Conservation (phyloP, 2,113 vertebrate species). For the Brachypteracias leptosomus region DNA sequence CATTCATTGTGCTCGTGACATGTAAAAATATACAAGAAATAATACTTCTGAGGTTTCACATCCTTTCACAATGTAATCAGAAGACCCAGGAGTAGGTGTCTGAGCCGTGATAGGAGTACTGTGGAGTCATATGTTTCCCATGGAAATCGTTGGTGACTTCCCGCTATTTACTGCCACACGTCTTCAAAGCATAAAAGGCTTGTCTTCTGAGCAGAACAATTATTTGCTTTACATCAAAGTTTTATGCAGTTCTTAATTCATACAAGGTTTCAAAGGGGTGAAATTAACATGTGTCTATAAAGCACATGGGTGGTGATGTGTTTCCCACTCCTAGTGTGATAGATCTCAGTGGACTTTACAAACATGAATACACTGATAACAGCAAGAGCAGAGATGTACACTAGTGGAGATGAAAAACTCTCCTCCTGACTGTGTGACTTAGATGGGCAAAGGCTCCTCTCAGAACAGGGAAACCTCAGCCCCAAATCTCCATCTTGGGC, state of each 20-base stretch:
- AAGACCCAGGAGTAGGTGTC: conserved; percentile 18
- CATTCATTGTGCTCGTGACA: conserved; percentile 29
- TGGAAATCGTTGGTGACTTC: conserved; percentile 47
- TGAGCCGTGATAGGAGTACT: background rate
- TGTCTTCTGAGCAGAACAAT: conserved; percentile 4
- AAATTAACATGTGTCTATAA: background rate
- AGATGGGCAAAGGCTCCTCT: background rate
- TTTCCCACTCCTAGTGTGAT: background rate
- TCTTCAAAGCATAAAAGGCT: conserved; percentile 42
- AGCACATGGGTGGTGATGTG: background rate
- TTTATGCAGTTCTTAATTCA: background rate
- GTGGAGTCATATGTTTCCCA: conserved; percentile 24
- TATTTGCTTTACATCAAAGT: conserved; percentile 52
- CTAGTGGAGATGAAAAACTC: background rate
- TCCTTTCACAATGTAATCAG: conserved; percentile 29
- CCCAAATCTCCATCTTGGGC: background rate
- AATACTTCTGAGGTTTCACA: conserved; percentile 39
- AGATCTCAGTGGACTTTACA: background rate
- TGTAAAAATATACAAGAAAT: conserved; percentile 62
- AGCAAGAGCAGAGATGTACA: background rate
- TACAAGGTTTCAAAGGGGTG: background rate
- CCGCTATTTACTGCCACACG: background rate
- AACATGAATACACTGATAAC: background rate
- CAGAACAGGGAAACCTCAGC: background rate
- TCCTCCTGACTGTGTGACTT: background rate